Percentiles rank a stretch among this genome's conserved stretches.
Conservation (phyloP, 2,113 vertebrate genomes). For the Rhabdomys dilectus region DNA sequence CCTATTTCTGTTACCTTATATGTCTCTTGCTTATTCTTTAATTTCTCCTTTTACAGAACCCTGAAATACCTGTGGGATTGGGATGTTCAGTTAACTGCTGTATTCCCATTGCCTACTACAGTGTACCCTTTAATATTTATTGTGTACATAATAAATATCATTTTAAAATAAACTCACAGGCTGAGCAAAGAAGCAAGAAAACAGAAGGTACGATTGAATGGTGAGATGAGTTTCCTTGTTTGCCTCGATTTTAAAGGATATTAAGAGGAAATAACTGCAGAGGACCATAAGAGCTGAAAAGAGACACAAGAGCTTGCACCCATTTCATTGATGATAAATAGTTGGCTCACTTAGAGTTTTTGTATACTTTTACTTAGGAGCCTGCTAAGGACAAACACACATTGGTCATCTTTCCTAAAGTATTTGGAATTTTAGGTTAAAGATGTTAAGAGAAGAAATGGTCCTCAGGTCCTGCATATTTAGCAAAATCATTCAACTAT, state of each 20-base stretch:
- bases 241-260: neutral
- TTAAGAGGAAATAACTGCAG: neutral
- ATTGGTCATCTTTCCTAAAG: neutral
- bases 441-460: neutral
- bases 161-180: neutral
- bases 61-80: neutral
- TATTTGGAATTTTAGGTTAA: neutral
- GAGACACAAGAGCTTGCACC: neutral
- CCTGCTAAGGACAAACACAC: neutral
- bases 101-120: neutral
- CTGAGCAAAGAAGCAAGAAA: neutral
- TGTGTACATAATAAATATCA: neutral
- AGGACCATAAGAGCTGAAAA: neutral
- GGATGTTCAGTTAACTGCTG: neutral
- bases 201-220: neutral
- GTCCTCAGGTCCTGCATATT: neutral
- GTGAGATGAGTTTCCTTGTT: neutral
- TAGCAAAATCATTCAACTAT: neutral
- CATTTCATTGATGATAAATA: neutral
- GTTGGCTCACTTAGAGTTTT: neutral
- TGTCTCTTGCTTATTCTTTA: neutral
- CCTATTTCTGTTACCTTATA: neutral
- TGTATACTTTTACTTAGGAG: slow-evolving; percentile 11
- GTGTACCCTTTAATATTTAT: neutral
- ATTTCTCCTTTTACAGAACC: neutral